phyloP scores from a whole-genome alignment of 2,113 vertebrate species.

The Camelus bactrianus region DNA sequence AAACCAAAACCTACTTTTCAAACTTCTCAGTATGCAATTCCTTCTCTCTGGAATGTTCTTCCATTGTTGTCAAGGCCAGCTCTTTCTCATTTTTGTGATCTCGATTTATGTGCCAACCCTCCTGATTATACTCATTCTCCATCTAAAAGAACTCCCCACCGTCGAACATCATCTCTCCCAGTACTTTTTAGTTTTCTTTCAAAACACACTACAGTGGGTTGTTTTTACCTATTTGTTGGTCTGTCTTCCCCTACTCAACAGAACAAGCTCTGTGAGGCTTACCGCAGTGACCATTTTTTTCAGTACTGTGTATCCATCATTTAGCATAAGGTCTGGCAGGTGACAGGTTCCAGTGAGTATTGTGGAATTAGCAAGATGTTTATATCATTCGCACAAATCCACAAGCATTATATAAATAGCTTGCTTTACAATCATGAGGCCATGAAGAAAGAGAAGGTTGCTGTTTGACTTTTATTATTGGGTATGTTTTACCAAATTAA shows the following conservation, averaged over 20 bases:
- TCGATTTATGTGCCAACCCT: background rate
- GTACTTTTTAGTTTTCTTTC: background rate
- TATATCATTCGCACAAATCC: background rate
- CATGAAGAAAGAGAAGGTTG: background rate
- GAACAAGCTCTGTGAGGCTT: background rate
- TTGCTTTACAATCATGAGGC: background rate
- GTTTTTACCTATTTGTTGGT: background rate
- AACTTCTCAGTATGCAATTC: background rate
- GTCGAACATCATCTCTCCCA: background rate
- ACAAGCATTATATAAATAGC: background rate
- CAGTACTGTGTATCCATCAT: background rate
- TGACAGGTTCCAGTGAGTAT: background rate
- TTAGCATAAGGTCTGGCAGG: background rate
- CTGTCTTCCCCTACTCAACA: background rate
- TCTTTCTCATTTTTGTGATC: background rate
- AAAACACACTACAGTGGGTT: background rate
- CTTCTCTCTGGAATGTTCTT: background rate
- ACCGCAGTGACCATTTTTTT: background rate
- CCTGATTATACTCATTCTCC: background rate
- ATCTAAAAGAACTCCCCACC: background rate
- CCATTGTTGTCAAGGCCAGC: background rate
- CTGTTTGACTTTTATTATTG: background rate
- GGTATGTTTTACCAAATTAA: background rate
- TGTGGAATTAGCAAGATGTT: background rate
- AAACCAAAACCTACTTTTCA: background rate